These are phyloP conservation scores for Tokudaia muenninki DNA, from an alignment of 2,797 vertebrate species.

Conservation along the genomic window DNA sequence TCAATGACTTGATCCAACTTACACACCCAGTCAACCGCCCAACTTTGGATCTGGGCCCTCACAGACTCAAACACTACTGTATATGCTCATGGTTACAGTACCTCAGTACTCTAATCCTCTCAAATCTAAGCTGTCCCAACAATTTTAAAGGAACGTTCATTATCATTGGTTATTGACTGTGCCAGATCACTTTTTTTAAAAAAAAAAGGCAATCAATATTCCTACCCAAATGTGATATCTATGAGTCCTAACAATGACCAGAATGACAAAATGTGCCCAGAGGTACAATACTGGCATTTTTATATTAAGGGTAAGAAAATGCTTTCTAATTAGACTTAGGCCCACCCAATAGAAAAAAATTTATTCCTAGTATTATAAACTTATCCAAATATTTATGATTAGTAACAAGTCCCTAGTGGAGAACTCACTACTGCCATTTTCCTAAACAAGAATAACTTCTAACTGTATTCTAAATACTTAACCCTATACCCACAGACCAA, in stretches of 20 bases:
- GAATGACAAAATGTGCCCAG: not conserved
- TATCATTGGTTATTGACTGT: not conserved
- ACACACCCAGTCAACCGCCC: not conserved
- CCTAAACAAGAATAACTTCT: not conserved
- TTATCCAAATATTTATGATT: not conserved
- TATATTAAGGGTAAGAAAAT: not conserved
- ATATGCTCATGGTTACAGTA: not conserved
- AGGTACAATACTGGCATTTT: not conserved
- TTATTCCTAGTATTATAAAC: not conserved
- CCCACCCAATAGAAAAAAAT: not conserved
- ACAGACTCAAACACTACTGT: not conserved
- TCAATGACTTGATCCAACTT: too few species aligned
- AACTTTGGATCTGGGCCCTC: not conserved
- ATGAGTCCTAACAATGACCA: not conserved
- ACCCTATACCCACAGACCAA: not conserved
- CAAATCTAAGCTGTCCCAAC: not conserved
- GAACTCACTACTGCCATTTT: not conserved
- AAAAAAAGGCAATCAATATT: not conserved
- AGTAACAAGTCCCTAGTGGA: not conserved
- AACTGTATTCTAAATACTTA: not conserved
- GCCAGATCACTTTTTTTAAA: not conserved
- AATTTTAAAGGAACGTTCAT: not conserved
- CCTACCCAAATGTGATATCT: not conserved
- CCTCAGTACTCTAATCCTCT: not conserved
- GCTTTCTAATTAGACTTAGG: not conserved